Evolutionary conservation across 2,888 invertebrate genomes (phyloP), one percentile per base, ranked within the genome.

Genomic region (Rhamphomyia laevipes): DNA sequence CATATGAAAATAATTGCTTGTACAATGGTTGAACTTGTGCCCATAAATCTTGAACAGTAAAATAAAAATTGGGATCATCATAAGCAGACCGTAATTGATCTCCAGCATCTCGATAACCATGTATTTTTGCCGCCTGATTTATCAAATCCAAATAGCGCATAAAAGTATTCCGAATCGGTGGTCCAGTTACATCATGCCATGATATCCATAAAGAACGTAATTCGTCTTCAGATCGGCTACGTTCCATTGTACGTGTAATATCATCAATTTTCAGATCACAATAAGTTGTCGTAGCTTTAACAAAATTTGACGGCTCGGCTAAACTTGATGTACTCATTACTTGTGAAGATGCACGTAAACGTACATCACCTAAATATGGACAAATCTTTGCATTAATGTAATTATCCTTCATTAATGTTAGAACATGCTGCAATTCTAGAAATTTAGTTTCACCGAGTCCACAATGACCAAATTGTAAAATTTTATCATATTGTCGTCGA

Each of bases 1-100:
- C 88, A 57, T 86, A 92, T 0, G 89, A 86, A 63, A 91, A 88
- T 2, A 92, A 71, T 61, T 89, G 82, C 56, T 84, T 80, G 67
- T 91, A 91, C 0, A 91, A 68, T 0, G 90, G 89, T 51, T 77
- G 74, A 42, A 88, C 67, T 56, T 76, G 74, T 53, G 76, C 74
- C 75, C 81, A 82, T 30, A 74, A 65, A 58, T 76, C 75, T 46
- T 75, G 73, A 0, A 78, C 72, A 17, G 75, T 74, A 1, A 74
- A 72, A 46, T 80, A 76, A 58, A 85, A 81, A 27, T 82, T 77
- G 0, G 73, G 70, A 55, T 83, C 82, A 56, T 90, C 87, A 64
- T 87, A 91, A 0, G 74, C 62, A 10, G 81, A 77, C 4, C 84
- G 73, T 84, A 88, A 86, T 64, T 86, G 86, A 46, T 86, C 86